Evolutionary conservation across 2,888 invertebrate species (phyloP).

Genomic region (Eupelmus urozonus): DNA sequence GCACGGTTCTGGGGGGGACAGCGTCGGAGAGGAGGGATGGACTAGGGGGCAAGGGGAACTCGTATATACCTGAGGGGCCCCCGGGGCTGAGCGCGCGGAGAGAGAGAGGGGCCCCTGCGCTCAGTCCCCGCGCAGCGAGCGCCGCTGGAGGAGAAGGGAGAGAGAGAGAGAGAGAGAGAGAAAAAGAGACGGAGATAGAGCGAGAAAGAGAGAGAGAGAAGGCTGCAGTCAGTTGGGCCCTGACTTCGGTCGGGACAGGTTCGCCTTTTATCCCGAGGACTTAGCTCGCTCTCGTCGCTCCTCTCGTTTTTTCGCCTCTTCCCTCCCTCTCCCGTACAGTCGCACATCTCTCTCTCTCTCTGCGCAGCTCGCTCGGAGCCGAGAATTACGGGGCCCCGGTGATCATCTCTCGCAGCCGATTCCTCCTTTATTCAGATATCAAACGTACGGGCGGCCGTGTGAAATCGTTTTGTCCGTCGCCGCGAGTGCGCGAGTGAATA

Average conservation of each 20-base stretch:
- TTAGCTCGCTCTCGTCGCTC: not conserved
- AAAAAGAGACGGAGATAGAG: conserved; percentile 54
- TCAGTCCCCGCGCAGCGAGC: not conserved
- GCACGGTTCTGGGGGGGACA: too few relatives aligned
- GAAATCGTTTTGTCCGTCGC: conserved; percentile 52
- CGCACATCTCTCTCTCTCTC: not conserved
- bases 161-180: conserved; percentile 60
- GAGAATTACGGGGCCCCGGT: not conserved
- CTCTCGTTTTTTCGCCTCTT: not conserved
- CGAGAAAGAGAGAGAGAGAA: conserved; percentile 59
- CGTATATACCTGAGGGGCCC: too few relatives aligned
- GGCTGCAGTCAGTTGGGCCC: conserved; percentile 74
- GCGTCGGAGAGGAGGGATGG: too few relatives aligned
- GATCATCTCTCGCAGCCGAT: conserved; percentile 5
- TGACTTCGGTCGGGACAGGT: conserved; percentile 74
- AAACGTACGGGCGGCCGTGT: conserved; percentile 38
- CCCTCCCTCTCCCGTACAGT: not conserved
- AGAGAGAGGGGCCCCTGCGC: too few relatives aligned
- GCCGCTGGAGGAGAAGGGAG: not conserved
- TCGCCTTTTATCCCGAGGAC: conserved; percentile 59
- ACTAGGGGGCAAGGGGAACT: too few relatives aligned
- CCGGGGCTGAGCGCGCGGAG: too few relatives aligned
- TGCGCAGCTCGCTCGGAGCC: not conserved
- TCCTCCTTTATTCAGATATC: conserved; percentile 50
- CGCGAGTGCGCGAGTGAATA: conserved; percentile 34